Base-by-base conservation (phyloP, 2,113 vertebrate genomes). In the Megaceryle maxima region DNA sequence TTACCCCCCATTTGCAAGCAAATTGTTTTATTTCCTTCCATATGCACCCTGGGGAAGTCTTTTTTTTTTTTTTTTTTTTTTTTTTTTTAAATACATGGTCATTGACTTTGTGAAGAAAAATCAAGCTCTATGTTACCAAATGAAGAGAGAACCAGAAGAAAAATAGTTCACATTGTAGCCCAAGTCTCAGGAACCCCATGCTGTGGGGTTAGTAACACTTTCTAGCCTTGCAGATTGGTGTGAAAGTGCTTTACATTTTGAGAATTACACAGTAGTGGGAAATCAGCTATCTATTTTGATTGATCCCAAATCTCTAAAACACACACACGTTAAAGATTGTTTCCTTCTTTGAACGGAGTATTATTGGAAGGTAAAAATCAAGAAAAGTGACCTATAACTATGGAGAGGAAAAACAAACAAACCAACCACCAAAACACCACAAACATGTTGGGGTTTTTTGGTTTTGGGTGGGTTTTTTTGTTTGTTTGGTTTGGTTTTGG, bases 1-100 rank as follows among this genome's bases (percentile, higher is more conserved):
- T 98, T 98, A 98, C 97, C 95, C 96, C 80, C 92, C 88, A 95
- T 98, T 97, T 97, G 95, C 89, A 92, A 97, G 97, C 91, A 96
- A 97, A 97, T 97, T 96, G 97, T 98, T 98, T 97, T 97, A 94
- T 97, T 98, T 98, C 96, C 79, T 95, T 97, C 96, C 96, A 78
- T 96, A 70, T 84, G 86, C 95, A 96, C 95, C 87, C 88, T 35
- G 8, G 83, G 77, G 94, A 98, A 96, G 92, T 64, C n/a, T 79
- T 10, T 64, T 19, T 56, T 86, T 53, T 41, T 29, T 91, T 95
- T 97, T 93, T 73, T 90, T 97, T 95, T 94, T 18, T 41, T 29
- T 91, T 95, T 97, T 93, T 73, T 90, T 97, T 95, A 94, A 16
- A 87, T 80, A 93, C 81, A 59, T 4, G 26, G 50, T 70, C 44